Evolutionary conservation across 2,113 vertebrate species (phyloP), one percentile per base, ranked within the genome.

Genomic region (Xiphophorus maculatus): DNA sequence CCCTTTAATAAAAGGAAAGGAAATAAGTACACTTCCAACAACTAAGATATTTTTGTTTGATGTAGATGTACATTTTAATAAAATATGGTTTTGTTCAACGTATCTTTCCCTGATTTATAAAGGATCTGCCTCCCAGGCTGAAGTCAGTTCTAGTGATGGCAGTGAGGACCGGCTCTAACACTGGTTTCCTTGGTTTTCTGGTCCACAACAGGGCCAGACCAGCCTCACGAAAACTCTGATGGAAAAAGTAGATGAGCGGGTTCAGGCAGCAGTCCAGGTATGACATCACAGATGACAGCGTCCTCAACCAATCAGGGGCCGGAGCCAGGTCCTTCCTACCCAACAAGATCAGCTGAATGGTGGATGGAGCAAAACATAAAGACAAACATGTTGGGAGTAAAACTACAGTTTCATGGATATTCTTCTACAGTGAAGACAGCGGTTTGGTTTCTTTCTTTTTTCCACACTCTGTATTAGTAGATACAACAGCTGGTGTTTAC

Each of bases 201-300:
- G 89, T 92, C 94, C 93, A 94, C 33, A 95, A 76, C 67, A 95
- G 66, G 14, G 89, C 84, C 5, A 94, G 85, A 14, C 91, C 81
- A 0, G 89, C 92, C 73, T 91, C 79, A 66, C 93, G 72, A 63
- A 94, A 95, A 48, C 91, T 85, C 66, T 79, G 87, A 78, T 95
- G 88, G 54, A 79, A 88, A 73, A 84, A 93, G 90, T 94, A 95
- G 82, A 94, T 93, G 0, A 94, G 74, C 51, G 94, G 93, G 74
- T 95, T 94, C 63, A 94, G 69, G 54, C 80, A 48, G 65, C 93
- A 95, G 89, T 94, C 87, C 77, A 95, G 82, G 76, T 94, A 95
- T 0, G 93, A 91, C 90, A 93, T 92, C 35, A 94, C 82, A 28
- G 93, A 92, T 30, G 94, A 91, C 44, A 94, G 29, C 0, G 94